Evolutionary conservation across 2,888 invertebrate species (phyloP).

Genomic region (Hemaris fuciformis): DNA sequence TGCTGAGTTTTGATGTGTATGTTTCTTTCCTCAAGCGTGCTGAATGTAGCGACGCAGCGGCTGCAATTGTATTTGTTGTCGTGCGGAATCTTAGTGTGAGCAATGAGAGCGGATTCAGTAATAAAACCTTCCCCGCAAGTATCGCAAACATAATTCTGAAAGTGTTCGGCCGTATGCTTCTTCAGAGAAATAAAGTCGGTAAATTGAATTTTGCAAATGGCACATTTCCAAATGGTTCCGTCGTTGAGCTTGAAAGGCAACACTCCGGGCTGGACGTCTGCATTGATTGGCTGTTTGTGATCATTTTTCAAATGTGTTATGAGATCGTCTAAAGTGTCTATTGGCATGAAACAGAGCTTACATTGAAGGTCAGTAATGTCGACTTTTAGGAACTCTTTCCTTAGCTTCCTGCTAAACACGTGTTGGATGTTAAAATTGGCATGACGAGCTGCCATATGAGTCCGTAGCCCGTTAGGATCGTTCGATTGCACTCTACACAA

Average conservation of each 20-base stretch:
- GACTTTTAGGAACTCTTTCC: conserved; percentile 70
- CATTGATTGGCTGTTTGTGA: conserved; percentile 70
- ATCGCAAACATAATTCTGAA: conserved; percentile 72
- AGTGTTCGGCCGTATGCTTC: conserved; percentile 70
- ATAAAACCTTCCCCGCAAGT: conserved; percentile 75
- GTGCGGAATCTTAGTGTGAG: conserved; percentile 68
- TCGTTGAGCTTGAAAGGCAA: conserved; percentile 70
- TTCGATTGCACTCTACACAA: conserved; percentile 71
- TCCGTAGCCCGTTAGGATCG: conserved; percentile 66
- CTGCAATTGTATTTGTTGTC: conserved; percentile 71
- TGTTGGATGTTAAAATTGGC: conserved; percentile 66
- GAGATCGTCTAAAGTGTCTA: conserved; percentile 64
- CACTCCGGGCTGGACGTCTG: conserved; percentile 70
- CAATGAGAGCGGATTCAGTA: conserved; percentile 64
- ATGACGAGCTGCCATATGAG: conserved; percentile 69
- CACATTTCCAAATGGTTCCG: conserved; percentile 68
- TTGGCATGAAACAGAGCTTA: conserved; percentile 65
- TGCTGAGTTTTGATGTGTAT: conserved; percentile 69
- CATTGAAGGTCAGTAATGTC: conserved; percentile 74
- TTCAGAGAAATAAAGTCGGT: conserved; percentile 66
- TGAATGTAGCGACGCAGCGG: conserved; percentile 69
- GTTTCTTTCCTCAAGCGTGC: conserved; percentile 65
- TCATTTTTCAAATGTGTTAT: conserved; percentile 66
- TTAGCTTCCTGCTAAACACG: conserved; percentile 67
- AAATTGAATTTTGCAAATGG: conserved; percentile 67